These are phyloP conservation scores for Phaedon cochleariae DNA, from an alignment of 2,888 invertebrate genomes.

Conservation along the genomic window DNA sequence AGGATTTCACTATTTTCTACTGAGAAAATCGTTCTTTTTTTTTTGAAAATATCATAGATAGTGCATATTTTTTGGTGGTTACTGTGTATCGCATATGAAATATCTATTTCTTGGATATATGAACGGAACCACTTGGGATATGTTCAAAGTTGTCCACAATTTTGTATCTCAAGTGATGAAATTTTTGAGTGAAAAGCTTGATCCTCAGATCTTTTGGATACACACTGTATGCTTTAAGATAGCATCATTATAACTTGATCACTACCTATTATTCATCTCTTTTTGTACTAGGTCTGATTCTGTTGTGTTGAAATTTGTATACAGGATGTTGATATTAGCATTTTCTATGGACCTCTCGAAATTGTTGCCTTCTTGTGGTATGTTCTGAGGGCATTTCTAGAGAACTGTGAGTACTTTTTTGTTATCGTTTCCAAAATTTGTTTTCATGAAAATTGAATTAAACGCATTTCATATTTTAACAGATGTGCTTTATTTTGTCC, in stretches of 20 bases:
- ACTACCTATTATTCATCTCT: constrained; percentile 14
- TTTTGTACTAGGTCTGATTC: constrained; percentile 23
- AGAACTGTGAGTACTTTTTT: constrained; percentile 11
- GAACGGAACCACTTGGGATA: too few relatives aligned
- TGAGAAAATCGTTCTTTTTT: too few relatives aligned
- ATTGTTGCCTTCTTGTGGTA: constrained; percentile 27
- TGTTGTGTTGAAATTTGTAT: constrained; percentile 18
- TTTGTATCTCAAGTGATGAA: too few relatives aligned
- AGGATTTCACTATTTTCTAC: too few relatives aligned
- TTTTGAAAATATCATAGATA: too few relatives aligned
- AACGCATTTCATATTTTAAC: constrained; percentile 29
- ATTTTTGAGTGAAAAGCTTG: too few relatives aligned
- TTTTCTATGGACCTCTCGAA: constrained; percentile 12
- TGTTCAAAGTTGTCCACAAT: too few relatives aligned
- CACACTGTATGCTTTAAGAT: constrained; percentile 26
- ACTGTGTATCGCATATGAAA: too few relatives aligned
- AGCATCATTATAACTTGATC: too few relatives aligned
- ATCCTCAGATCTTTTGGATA: constrained; percentile 11
- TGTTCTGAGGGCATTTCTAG: constrained; percentile 25
- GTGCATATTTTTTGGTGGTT: too few relatives aligned
- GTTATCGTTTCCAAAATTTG: constrained; percentile 34
- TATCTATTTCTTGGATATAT: too few relatives aligned
- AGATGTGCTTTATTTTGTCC: constrained; percentile 5
- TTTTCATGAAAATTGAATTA: constrained; percentile 30
- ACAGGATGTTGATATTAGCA: constrained; percentile 21